Percentiles rank a stretch among this genome's conserved stretches.
These are phyloP conservation scores for Pipa parva DNA, from an alignment of 2,113 vertebrate species.

Conservation along the genomic window DNA sequence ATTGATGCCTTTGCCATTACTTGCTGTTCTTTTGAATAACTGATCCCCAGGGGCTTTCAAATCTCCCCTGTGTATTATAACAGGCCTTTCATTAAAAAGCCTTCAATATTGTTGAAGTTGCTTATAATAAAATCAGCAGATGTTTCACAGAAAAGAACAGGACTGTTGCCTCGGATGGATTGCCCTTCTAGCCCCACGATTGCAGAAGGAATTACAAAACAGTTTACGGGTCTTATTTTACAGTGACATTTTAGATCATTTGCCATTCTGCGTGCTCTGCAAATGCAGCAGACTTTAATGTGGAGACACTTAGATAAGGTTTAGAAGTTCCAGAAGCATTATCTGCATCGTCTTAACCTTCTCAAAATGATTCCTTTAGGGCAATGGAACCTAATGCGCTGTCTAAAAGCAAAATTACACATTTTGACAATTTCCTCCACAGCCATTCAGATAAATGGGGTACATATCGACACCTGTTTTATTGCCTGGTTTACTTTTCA, in stretches of 20 bases:
- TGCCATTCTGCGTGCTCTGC: neutral
- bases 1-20: neutral
- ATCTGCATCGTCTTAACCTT: too few relatives aligned
- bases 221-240: too few relatives aligned
- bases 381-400: too few relatives aligned
- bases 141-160: neutral
- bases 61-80: neutral
- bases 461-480: too few relatives aligned
- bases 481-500: too few relatives aligned
- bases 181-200: neutral
- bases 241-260: neutral
- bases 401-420: too few relatives aligned
- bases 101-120: neutral
- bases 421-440: too few relatives aligned
- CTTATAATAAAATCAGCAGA: neutral
- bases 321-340: too few relatives aligned
- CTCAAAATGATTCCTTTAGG: too few relatives aligned
- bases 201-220: neutral
- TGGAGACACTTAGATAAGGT: too few relatives aligned
- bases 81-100: neutral
- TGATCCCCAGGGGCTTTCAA: neutral
- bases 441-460: too few relatives aligned
- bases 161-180: neutral
- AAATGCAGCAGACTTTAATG: too few relatives aligned
- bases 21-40: neutral